Conservation (phyloP, 2,888 invertebrate genomes). For the Parochlus steinenii region DNA sequence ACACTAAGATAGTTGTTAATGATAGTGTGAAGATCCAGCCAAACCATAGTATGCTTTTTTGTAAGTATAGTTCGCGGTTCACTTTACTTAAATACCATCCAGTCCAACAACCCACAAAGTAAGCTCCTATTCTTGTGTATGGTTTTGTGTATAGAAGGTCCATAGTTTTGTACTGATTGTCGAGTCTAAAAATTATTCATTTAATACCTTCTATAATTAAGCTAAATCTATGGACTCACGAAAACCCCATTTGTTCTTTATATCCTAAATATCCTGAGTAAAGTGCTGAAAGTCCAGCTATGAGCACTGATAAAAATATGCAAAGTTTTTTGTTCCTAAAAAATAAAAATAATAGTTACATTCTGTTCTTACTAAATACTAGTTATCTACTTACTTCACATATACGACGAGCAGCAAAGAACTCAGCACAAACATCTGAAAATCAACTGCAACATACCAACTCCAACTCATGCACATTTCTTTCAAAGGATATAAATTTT, state of each 20-base stretch:
- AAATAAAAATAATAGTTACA: too few relatives aligned
- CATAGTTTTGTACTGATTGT: slow-evolving; percentile 14
- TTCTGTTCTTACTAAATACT: too few relatives aligned
- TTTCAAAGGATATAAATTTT: slow-evolving; percentile 17
- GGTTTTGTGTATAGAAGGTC: slow-evolving; percentile 24
- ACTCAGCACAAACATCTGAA: slow-evolving; percentile 15
- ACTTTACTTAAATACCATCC: slow-evolving; percentile 23
- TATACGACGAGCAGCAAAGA: slow-evolving; percentile 14
- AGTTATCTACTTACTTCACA: slow-evolving; percentile 13
- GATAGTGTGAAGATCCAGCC: slow-evolving; percentile 22
- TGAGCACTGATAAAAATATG: background rate
- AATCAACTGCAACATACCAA: slow-evolving; percentile 17
- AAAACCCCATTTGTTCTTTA: slow-evolving; percentile 6
- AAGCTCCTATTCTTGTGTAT: slow-evolving; percentile 26
- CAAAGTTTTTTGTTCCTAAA: slow-evolving; percentile 2
- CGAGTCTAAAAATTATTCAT: too few relatives aligned
- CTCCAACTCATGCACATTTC: slow-evolving; percentile 17
- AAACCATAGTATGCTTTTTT: background rate
- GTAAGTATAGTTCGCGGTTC: slow-evolving; percentile 18
- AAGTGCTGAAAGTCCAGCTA: background rate
- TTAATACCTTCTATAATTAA: too few relatives aligned
- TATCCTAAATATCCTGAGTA: slow-evolving; percentile 6
- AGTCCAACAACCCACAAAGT: slow-evolving; percentile 25
- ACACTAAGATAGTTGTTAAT: slow-evolving; percentile 22
- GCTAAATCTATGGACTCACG: too few relatives aligned